Evolutionary conservation across 2,888 invertebrate species (phyloP), one percentile per base, ranked within the genome.

Genomic region (Perizoma affinitatum): DNA sequence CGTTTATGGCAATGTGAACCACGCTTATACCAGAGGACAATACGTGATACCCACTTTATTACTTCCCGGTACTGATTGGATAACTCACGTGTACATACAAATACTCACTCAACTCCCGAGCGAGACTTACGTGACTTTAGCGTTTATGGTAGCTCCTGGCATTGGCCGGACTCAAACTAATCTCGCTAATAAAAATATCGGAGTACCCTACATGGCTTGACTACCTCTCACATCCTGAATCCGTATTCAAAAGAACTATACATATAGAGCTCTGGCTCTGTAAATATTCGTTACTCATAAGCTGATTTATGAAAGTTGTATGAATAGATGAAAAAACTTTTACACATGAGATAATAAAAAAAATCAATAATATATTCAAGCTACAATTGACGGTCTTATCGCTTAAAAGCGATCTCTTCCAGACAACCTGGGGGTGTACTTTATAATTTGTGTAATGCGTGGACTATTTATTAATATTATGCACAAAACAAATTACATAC

Each of bases 21-120:
- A 41, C n/a, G 46, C n/a, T 10, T 38, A 56, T 53, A 57, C 22
- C 35, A 58, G 55, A 58, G 52, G 60, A 82, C 81, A 83, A 80
- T 76, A 83, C 82, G 84, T 88, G 87, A 85, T 82, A 76, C 69
- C 77, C 82, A 78, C 80, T 86, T 87, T 87, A 87, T 86, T 86
- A 84, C 83, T 75, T 71, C 70, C 74, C 78, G 75, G 77, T 73
- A 76, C 79, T 84, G 86, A 85, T 86, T 86, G 84, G 83, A 79
- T 78, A 80, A 79, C 82, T 75, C 75, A 70, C 72, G 58, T 75
- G 71, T 73, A 79, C 72, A 78, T 73, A 74, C 69, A 74, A 71
- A 72, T 73, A 75, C 72, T 73, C 73, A 67, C 69, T 73, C 65
- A 65, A 72, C 70, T 72, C 54, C 49, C 59, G 67, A 54, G 62